Evolutionary conservation across 2,888 invertebrate genomes (phyloP).

Genomic region (Merodon equestris): DNA sequence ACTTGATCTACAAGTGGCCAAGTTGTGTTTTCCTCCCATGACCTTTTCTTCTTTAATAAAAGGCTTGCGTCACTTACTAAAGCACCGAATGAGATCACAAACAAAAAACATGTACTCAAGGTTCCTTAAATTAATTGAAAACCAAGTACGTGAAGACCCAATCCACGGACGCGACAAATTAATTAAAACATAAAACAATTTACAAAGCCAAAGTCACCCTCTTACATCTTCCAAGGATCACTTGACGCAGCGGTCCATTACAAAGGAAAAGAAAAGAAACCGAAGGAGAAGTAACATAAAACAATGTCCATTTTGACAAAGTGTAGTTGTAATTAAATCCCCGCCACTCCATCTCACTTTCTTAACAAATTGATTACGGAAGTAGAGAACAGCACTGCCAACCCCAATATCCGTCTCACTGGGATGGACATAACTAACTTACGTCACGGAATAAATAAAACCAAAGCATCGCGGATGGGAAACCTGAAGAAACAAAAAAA

Average conservation of each 20-base stretch:
- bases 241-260: conserved; percentile 2
- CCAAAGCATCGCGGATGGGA: neutral
- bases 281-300: neutral
- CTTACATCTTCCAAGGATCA: conserved; percentile 33
- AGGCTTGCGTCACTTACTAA: too few species aligned
- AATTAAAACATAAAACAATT: conserved; percentile 30
- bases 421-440: conserved; percentile 38
- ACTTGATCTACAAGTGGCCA: too few species aligned
- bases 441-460: conserved; percentile 56
- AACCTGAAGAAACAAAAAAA: too few species aligned
- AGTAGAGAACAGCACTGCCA: conserved; percentile 9
- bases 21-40: too few species aligned
- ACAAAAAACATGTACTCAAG: too few species aligned
- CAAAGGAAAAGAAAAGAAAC: neutral
- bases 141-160: neutral
- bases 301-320: conserved; percentile 40
- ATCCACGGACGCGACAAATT: conserved; percentile 18
- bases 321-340: conserved; percentile 56
- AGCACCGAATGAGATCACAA: too few species aligned
- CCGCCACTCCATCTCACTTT: conserved; percentile 65
- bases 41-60: too few species aligned
- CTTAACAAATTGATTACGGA: conserved; percentile 59
- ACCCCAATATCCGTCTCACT: neutral
- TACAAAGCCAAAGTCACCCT: conserved; percentile 29
- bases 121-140: too few species aligned